Percentiles rank a stretch among this genome's conserved stretches.
phyloP scores from a whole-genome alignment of 1,140 invertebrate genomes.

The Bemisia tabaci region DNA sequence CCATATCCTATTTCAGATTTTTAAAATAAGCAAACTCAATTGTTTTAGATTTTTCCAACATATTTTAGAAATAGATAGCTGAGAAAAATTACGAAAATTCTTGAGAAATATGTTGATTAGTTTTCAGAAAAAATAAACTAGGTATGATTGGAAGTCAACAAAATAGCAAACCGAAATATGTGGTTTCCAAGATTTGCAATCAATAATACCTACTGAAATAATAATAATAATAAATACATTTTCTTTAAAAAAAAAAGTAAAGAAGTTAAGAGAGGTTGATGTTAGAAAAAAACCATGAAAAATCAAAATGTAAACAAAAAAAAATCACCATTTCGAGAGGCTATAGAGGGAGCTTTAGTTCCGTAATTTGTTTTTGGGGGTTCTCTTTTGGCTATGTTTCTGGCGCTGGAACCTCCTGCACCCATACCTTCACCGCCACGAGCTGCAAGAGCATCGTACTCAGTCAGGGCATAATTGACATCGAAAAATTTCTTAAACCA shows the following conservation, averaged over 20 bases:
- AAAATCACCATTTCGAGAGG: background rate
- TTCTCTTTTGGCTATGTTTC: background rate
- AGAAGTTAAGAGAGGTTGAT: background rate
- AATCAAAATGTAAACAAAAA: background rate
- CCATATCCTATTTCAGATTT: too few relatives aligned
- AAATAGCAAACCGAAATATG: too few relatives aligned
- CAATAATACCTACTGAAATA: too few relatives aligned
- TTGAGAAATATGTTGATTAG: too few relatives aligned
- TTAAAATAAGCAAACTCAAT: too few relatives aligned
- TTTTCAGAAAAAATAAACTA: too few relatives aligned
- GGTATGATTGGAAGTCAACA: too few relatives aligned
- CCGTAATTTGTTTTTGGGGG: slow-evolving; percentile 7
- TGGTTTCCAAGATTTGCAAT: too few relatives aligned
- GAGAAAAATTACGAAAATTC: too few relatives aligned
- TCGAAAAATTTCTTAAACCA: slow-evolving; percentile 99
- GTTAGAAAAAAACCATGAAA: background rate
- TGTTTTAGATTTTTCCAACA: too few relatives aligned
- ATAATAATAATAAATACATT: too few relatives aligned
- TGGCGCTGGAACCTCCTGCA: slow-evolving; percentile 31
- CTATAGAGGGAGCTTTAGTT: slow-evolving; percentile 2
- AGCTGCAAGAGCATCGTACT: slow-evolving; percentile 78
- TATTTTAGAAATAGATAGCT: too few relatives aligned
- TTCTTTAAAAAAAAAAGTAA: background rate
- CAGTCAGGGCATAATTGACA: slow-evolving; percentile 85
- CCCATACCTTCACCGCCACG: slow-evolving; percentile 74